phyloP scores from a whole-genome alignment of 2,888 invertebrate genomes.

The Yponomeuta sedellus region DNA sequence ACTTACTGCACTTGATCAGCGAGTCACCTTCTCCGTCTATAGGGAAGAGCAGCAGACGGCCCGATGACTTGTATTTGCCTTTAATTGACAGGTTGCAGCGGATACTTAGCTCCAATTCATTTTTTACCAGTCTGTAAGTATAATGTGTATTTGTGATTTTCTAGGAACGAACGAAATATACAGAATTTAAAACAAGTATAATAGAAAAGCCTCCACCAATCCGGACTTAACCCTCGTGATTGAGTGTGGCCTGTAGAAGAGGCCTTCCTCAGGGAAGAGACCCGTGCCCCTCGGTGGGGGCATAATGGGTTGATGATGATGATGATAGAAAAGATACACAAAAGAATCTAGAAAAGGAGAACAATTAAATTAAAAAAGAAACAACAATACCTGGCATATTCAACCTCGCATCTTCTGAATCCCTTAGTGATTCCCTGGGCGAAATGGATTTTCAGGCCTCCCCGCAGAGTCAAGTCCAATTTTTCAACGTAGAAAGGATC shows the following conservation, averaged over 20 bases:
- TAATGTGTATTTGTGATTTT: neutral
- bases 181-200: too few species aligned
- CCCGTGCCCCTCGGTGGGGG: too few species aligned
- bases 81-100: conserved; percentile 47
- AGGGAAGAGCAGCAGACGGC: conserved; percentile 42
- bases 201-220: too few species aligned
- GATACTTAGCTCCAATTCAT: conserved; percentile 37
- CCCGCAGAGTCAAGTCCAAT: conserved; percentile 37
- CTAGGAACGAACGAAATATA: neutral
- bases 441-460: conserved; percentile 38
- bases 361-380: neutral
- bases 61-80: conserved; percentile 47
- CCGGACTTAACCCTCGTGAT: too few species aligned
- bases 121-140: conserved; percentile 33
- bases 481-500: conserved; percentile 44
- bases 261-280: too few species aligned
- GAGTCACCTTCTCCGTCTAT: conserved; percentile 49
- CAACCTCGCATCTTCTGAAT: conserved; percentile 41
- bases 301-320: too few species aligned
- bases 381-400: conserved; percentile 38
- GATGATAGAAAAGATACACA: too few species aligned
- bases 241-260: too few species aligned
- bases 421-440: conserved; percentile 38
- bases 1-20: conserved; percentile 47
- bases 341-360: neutral